Evolutionary conservation across 1,140 invertebrate genomes (phyloP).

Genomic region (Sipha flava): DNA sequence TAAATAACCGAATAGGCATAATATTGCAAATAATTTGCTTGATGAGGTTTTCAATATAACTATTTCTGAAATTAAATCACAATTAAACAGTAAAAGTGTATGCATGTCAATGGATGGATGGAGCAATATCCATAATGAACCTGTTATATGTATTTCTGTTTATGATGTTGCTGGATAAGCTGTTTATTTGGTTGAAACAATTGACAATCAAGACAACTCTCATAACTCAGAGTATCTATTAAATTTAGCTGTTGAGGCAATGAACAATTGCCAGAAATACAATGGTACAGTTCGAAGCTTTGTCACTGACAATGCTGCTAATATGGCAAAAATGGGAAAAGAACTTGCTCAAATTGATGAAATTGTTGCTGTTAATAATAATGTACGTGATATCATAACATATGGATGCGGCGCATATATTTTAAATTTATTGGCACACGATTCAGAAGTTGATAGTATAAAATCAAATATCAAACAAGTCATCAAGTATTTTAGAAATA

Average conservation of each 20-base stretch:
- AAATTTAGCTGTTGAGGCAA: background rate
- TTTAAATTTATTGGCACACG: background rate
- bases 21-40: background rate
- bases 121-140: background rate
- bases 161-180: no score
- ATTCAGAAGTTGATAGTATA: background rate
- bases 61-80: background rate
- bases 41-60: background rate
- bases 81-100: background rate
- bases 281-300: background rate
- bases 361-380: background rate
- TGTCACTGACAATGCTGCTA: background rate
- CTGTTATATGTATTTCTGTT: no score
- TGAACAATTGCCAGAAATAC: background rate
- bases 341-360: background rate
- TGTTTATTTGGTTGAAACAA: background rate
- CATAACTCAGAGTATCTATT: background rate
- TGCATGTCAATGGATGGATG: background rate
- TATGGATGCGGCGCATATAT: background rate
- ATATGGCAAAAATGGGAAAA: background rate
- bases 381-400: background rate
- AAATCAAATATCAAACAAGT: background rate
- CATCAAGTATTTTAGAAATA: background rate
- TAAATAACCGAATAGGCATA: no score
- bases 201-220: background rate